Evolutionary conservation across 2,888 invertebrate species (phyloP).

Genomic region (Drosophila tripunctata): DNA sequence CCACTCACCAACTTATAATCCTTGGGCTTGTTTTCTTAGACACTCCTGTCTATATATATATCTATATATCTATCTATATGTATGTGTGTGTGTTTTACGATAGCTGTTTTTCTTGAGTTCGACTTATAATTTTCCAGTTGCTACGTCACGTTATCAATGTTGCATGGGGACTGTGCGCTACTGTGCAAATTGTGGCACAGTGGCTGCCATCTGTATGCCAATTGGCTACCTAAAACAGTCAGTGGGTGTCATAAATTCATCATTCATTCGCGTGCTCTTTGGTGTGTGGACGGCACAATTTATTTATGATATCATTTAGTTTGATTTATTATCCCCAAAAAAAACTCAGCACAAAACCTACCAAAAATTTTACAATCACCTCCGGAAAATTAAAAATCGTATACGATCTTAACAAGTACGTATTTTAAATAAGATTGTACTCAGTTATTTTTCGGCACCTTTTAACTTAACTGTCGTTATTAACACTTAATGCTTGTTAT

Average conservation of each 20-base stretch:
- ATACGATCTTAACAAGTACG: constrained; percentile 22
- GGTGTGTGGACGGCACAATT: constrained; percentile 35
- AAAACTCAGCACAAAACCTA: constrained; percentile 43
- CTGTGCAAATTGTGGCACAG: constrained; percentile 59
- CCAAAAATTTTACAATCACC: constrained; percentile 14
- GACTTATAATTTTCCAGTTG: constrained; percentile 36
- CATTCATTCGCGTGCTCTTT: constrained; percentile 60
- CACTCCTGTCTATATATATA: constrained; percentile 36
- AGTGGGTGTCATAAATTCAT: constrained; percentile 73
- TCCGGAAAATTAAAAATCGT: neutral
- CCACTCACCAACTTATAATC: constrained; percentile 67
- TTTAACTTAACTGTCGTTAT: constrained; percentile 53
- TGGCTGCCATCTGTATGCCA: constrained; percentile 49
- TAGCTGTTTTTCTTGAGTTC: constrained; percentile 44
- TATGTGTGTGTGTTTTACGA: constrained; percentile 49
- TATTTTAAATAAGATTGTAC: constrained; percentile 17
- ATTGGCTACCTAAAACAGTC: constrained; percentile 49
- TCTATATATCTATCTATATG: neutral
- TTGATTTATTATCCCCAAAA: constrained; percentile 70
- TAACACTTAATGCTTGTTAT: constrained; percentile 52
- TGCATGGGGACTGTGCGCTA: constrained; percentile 36
- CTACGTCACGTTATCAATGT: constrained; percentile 24
- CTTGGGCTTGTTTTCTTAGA: constrained; percentile 73
- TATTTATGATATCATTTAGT: constrained; percentile 59
- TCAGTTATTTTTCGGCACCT: constrained; percentile 31